Evolutionary conservation across 2,113 vertebrate species (phyloP), one percentile per base, ranked within the genome.

Genomic region (Arenaria interpres): DNA sequence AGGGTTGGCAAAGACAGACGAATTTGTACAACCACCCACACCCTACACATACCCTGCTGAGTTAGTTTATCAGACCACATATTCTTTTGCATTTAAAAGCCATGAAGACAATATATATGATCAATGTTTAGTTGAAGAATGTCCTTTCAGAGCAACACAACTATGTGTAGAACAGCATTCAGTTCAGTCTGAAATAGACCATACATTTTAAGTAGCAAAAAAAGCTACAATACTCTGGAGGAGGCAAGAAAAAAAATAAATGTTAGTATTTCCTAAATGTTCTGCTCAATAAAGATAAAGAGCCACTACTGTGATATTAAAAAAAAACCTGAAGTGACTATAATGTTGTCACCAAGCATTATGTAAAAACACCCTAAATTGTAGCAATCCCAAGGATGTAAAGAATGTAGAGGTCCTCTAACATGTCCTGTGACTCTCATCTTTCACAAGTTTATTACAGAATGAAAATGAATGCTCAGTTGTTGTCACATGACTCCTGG

Each of bases 11-110:
- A 46, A 80, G 12, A 33, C 27, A 48, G 19, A 54, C 9, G 54
- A 24, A 48, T 43, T 48, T 25, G 7, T 28, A 48, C 43, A 13
- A 4, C 4, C 41, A 19, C 18, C 5, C 18, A 12, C 37, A 25
- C 14, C 39, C 3, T 9, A 1, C 12, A 8, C 10, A 7, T 7
- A 1, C 37, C 4, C 19, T 19, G 18, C n/a, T 48, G 16, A 71
- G 23, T 57, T 35, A 50, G 30, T 89, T 63, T 74, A 19, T 80
- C 48, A 57, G 35, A n/a, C 19, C 18, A 74, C 10, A 16, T 57
- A n/a, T 79, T 32, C 11, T 57, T 80, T 57, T 24, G 39, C 45
- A 62, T 50, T 84, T 50, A 43, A 79, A 56, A 33, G 14, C 16
- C 32, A 33, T 28, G 21, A 45, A 50, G 30, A 11, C 46, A 79